These are phyloP conservation scores for Andrena praecox DNA, from an alignment of 2,888 invertebrate species.

Conservation along the genomic window DNA sequence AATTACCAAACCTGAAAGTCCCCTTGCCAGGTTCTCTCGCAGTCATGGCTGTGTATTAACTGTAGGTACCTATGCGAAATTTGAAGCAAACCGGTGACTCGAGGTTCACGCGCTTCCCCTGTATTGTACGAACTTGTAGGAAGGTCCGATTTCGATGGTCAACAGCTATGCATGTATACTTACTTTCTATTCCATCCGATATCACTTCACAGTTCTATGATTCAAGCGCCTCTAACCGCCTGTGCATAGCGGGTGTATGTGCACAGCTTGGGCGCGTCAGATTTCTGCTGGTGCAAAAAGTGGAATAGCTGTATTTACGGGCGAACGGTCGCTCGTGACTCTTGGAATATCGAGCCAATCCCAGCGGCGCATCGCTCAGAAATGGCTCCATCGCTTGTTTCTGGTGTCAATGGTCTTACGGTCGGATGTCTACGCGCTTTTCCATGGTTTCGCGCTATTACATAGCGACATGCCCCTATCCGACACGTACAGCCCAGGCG, in stretches of 20 bases:
- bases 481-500: not conserved
- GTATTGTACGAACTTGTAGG: slow-evolving; percentile 69
- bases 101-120: too few relatives aligned
- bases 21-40: too few relatives aligned
- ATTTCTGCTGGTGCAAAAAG: slow-evolving; percentile 50
- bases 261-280: slow-evolving; percentile 45
- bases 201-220: slow-evolving; percentile 80
- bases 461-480: slow-evolving; percentile 37
- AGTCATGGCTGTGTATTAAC: too few relatives aligned
- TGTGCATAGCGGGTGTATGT: slow-evolving; percentile 1
- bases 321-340: slow-evolving; percentile 65
- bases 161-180: slow-evolving; percentile 45
- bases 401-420: slow-evolving; percentile 56
- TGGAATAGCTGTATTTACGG: slow-evolving; percentile 68
- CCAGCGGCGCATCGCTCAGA: slow-evolving; percentile 37
- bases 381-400: slow-evolving; percentile 48
- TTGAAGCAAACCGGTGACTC: too few relatives aligned
- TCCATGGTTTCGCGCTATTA: slow-evolving; percentile 52
- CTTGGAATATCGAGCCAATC: slow-evolving; percentile 72
- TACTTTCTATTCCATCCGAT: slow-evolving; percentile 69
- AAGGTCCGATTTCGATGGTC: slow-evolving; percentile 69
- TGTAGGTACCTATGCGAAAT: too few relatives aligned
- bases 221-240: slow-evolving; percentile 68
- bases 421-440: slow-evolving; percentile 45
- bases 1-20: too few relatives aligned